A percentile compares a stretch with the other conserved stretches of the same genome.
Conservation (phyloP, 1,140 invertebrate genomes). For the Stegodyphus dumicola region DNA sequence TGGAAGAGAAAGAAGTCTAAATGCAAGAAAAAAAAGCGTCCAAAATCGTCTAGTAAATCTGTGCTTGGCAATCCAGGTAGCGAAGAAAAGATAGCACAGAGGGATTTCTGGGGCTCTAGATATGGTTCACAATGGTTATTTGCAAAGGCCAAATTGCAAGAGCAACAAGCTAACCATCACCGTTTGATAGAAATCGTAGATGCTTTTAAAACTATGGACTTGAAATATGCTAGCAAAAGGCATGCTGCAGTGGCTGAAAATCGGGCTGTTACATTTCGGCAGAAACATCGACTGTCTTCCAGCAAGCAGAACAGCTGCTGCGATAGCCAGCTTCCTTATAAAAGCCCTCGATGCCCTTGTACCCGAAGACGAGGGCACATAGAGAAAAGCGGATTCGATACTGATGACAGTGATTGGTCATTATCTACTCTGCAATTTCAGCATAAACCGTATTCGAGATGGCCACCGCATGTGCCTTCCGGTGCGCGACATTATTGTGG, state of each 20-base stretch:
- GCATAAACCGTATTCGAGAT: slow-evolving; percentile 8
- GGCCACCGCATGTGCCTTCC: slow-evolving; percentile 17
- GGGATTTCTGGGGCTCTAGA: slow-evolving; percentile 50
- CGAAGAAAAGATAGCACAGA: slow-evolving; percentile 31
- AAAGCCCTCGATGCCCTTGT: slow-evolving; percentile 2
- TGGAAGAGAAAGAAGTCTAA: slow-evolving; percentile 17
- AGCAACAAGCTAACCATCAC: neutral
- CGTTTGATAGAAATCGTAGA: slow-evolving; percentile 28
- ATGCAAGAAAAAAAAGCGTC: neutral
- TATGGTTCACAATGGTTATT: slow-evolving; percentile 55
- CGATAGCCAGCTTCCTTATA: neutral
- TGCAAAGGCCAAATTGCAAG: slow-evolving; percentile 18
- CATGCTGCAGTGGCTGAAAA: neutral
- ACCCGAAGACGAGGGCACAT: neutral
- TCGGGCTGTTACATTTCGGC: neutral
- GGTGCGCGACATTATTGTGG: slow-evolving; percentile 31
- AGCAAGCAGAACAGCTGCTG: neutral
- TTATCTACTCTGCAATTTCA: slow-evolving; percentile 29
- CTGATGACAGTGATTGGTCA: slow-evolving; percentile 40
- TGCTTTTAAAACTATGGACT: slow-evolving; percentile 40
- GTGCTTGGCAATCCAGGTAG: slow-evolving; percentile 19
- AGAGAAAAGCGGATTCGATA: slow-evolving; percentile 13
- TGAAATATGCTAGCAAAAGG: slow-evolving; percentile 23
- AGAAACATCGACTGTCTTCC: neutral
- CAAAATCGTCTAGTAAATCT: neutral